These are phyloP conservation scores for Hydrophis major DNA, from an alignment of 2,797 vertebrate genomes.

Conservation along the genomic window DNA sequence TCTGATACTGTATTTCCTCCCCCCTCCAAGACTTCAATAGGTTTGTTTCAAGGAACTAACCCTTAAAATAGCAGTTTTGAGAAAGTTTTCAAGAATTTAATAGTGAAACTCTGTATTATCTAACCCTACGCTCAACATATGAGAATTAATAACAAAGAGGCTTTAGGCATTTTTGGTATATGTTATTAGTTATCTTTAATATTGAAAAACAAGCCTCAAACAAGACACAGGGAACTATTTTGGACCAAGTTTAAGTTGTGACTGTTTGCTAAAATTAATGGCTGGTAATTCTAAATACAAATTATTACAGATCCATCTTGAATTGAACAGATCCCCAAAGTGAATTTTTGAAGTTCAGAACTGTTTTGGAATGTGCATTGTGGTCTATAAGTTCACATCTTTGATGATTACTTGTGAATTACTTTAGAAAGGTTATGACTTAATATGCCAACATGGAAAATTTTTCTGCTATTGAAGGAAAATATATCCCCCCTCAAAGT, in stretches of 20 bases:
- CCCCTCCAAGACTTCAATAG: not conserved
- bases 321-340: not conserved
- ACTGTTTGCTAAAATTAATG: not conserved
- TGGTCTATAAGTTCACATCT: not conserved
- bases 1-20: not conserved
- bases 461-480: not conserved
- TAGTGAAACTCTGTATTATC: not conserved
- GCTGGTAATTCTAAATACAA: not conserved
- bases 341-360: too few species aligned
- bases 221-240: not conserved
- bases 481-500: not conserved
- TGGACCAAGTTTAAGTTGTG: not conserved
- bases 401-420: not conserved
- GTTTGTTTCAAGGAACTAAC: not conserved
- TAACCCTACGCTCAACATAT: too few species aligned
- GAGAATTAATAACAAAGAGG: not conserved
- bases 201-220: not conserved
- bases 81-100: not conserved
- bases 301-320: not conserved
- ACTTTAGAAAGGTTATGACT: not conserved
- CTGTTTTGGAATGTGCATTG: not conserved
- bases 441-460: not conserved
- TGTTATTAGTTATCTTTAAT: not conserved
- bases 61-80: not conserved
- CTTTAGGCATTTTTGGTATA: not conserved